Evolutionary conservation across 2,888 invertebrate genomes (phyloP).

Genomic region (Xylota sylvarum): DNA sequence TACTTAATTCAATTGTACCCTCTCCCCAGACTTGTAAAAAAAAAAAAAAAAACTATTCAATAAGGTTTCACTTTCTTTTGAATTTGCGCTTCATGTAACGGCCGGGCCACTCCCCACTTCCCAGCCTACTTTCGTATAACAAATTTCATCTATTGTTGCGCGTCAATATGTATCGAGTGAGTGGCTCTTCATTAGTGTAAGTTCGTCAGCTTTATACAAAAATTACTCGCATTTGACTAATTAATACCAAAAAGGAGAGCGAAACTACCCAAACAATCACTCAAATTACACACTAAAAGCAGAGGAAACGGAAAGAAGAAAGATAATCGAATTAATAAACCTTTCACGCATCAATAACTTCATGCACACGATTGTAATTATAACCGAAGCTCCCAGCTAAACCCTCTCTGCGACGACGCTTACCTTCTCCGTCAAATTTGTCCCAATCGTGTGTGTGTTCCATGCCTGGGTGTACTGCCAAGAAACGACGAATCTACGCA

Average conservation of each 20-base stretch:
- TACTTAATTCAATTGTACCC: constrained; percentile 1
- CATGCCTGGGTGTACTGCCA: neutral
- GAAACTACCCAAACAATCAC: neutral
- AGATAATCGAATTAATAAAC: constrained; percentile 49
- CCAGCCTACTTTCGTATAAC: neutral
- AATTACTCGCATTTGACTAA: constrained; percentile 49
- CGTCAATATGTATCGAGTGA: neutral
- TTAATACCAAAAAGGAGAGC: constrained; percentile 31
- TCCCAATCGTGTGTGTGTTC: constrained; percentile 2
- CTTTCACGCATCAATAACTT: constrained; percentile 47
- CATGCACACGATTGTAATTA: neutral
- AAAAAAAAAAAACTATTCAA: too few species aligned
- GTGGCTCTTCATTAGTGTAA: constrained; percentile 6
- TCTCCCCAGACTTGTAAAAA: neutral
- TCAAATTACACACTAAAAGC: constrained; percentile 23
- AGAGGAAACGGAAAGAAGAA: neutral
- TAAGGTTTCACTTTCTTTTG: constrained; percentile 6
- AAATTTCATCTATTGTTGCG: constrained; percentile 11
- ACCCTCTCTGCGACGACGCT: neutral
- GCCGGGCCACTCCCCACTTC: neutral
- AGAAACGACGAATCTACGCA: constrained; percentile 6
- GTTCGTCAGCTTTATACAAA: constrained; percentile 12
- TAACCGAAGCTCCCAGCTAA: neutral
- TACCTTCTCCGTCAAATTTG: neutral
- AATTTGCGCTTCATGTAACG: neutral